Evolutionary conservation across 2,797 vertebrate species (phyloP).

Genomic region (Etheostoma perlongum): DNA sequence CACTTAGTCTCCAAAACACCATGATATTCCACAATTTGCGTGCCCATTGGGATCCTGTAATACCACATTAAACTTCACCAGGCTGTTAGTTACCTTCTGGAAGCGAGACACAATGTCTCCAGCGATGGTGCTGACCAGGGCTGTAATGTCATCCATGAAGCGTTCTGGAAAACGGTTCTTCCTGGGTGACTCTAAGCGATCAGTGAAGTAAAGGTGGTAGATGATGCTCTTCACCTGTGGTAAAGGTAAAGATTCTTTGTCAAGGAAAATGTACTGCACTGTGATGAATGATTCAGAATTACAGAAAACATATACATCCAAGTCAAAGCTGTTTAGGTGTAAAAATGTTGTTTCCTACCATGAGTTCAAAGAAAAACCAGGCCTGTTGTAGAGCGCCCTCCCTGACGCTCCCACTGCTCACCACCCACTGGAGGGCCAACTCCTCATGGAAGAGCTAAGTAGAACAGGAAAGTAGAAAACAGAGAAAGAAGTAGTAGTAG

Average conservation of each 20-base stretch:
- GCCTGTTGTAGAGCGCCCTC: constrained; percentile 97
- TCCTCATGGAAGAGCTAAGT: constrained; percentile 97
- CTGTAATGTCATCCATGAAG: constrained; percentile 98
- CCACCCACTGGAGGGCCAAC: constrained; percentile 98
- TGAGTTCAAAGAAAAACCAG: constrained; percentile 99
- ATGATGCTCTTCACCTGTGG: constrained; percentile 98
- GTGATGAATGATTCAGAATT: neutral
- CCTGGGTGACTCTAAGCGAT: constrained; percentile 93
- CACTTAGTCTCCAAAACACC: neutral
- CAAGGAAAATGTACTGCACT: neutral
- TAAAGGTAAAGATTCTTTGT: neutral
- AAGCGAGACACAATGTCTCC: constrained; percentile 95
- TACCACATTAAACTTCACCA: neutral
- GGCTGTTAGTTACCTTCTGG: constrained; percentile 90
- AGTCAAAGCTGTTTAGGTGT: neutral
- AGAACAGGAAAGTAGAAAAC: constrained; percentile 17
- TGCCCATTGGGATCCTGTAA: neutral
- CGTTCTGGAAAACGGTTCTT: constrained; percentile 98
- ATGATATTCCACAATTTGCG: neutral
- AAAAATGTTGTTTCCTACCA: constrained; percentile 86
- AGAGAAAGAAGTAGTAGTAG: constrained; percentile 13
- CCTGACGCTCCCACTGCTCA: constrained; percentile 96
- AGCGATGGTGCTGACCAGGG: constrained; percentile 97
- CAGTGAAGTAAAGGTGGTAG: constrained; percentile 97
- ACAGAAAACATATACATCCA: neutral